Conservation (phyloP, 1,140 invertebrate genomes). For the Steinernema feltiae region DNA sequence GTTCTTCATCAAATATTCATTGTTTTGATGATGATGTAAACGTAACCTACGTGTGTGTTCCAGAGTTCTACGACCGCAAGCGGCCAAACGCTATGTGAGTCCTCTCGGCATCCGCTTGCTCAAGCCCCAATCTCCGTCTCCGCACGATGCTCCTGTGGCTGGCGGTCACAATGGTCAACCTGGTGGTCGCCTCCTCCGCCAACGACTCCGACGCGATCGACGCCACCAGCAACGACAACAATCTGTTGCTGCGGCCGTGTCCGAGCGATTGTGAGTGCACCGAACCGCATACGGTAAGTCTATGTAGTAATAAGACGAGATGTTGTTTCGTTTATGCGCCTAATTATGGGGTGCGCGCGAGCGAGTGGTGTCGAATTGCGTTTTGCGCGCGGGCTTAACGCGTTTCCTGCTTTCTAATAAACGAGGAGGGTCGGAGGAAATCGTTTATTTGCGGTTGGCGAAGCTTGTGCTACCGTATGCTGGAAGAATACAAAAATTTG, state of each 20-base stretch:
- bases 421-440: neutral
- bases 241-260: neutral
- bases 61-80: no score
- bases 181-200: neutral
- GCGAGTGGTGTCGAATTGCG: neutral
- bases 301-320: neutral
- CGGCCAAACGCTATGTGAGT: no score
- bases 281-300: neutral
- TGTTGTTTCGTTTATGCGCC: neutral
- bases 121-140: neutral
- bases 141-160: neutral
- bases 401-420: conserved; percentile 4
- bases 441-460: no score
- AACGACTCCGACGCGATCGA: neutral
- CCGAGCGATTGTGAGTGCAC: neutral
- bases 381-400: neutral
- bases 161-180: neutral
- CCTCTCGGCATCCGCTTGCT: neutral
- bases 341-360: neutral
- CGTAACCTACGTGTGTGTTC: no score
- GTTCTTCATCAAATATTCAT: neutral
- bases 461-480: no score
- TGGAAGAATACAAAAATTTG: no score
- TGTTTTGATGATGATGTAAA: no score
- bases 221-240: no score